Evolutionary conservation across 2,888 invertebrate species (phyloP).

Genomic region (Pyrrhosoma nymphula): DNA sequence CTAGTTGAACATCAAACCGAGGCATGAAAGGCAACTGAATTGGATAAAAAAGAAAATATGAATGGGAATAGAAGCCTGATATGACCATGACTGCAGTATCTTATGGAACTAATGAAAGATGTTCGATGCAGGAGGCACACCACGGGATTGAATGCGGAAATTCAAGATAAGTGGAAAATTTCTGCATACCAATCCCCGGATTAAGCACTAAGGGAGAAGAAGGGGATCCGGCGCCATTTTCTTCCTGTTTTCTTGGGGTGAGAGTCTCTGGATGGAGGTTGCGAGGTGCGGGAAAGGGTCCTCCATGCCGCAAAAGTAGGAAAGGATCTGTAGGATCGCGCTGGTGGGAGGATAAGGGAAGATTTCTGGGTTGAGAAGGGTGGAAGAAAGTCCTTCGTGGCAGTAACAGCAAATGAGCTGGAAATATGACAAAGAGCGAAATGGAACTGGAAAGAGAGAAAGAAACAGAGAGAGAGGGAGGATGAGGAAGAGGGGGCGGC

Average conservation of each 20-base stretch:
- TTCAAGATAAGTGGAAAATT: no score
- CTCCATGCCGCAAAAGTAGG: not conserved
- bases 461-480: not conserved
- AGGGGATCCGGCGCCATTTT: not conserved
- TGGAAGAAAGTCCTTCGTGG: not conserved
- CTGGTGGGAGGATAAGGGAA: not conserved
- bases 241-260: not conserved
- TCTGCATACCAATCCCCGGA: no score
- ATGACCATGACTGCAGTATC: no score
- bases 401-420: constrained; percentile 42
- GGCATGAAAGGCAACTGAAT: no score
- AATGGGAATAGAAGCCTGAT: no score
- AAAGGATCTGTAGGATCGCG: not conserved
- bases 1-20: no score
- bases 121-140: no score
- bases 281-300: not conserved
- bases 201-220: no score
- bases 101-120: no score
- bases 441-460: not conserved
- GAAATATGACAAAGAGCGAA: constrained; percentile 44
- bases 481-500: not conserved
- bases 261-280: not conserved
- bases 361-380: not conserved
- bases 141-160: no score
- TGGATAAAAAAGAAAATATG: no score